A percentile compares a stretch with the other conserved stretches of the same genome.
These are phyloP conservation scores for Papilio aristodemus DNA, from an alignment of 1,140 invertebrate species.

Conservation along the genomic window DNA sequence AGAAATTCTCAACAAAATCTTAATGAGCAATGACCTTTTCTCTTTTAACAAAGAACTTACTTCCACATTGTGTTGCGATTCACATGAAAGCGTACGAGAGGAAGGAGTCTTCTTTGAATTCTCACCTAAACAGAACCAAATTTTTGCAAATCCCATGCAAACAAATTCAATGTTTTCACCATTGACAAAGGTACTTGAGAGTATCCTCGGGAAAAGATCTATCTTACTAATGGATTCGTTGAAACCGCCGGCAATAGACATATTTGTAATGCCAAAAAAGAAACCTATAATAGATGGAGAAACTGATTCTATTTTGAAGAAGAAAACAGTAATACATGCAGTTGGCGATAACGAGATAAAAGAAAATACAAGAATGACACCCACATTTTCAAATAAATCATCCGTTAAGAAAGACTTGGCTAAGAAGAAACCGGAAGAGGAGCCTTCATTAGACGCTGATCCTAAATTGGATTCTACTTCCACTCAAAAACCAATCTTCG, in stretches of 20 bases:
- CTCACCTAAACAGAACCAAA: constrained; percentile 46
- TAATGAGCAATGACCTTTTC: constrained; percentile 56
- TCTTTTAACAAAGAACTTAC: constrained; percentile 51
- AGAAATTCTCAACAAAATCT: constrained; percentile 58
- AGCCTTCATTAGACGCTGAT: constrained; percentile 24
- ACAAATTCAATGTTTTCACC: constrained; percentile 37
- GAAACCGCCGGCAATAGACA: constrained; percentile 23
- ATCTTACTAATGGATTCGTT: constrained; percentile 47
- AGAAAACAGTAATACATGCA: constrained; percentile 49
- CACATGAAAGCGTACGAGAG: constrained; percentile 59
- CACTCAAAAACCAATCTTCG: background rate
- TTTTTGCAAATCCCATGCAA: constrained; percentile 32
- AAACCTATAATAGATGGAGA: constrained; percentile 34
- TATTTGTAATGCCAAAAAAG: constrained; percentile 15
- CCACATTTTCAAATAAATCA: constrained; percentile 36
- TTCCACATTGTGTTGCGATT: constrained; percentile 60
- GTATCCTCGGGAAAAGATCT: constrained; percentile 43
- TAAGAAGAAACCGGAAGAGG: constrained; percentile 38
- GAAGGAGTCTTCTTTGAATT: constrained; percentile 59
- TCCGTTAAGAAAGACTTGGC: constrained; percentile 57
- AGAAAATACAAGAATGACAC: constrained; percentile 52
- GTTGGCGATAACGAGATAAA: constrained; percentile 60
- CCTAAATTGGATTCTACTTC: constrained; percentile 30
- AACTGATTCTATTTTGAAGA: constrained; percentile 21
- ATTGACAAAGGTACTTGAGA: constrained; percentile 51